These are phyloP conservation scores for Hipposideros armiger DNA, from an alignment of 2,113 vertebrate genomes.

Conservation along the genomic window DNA sequence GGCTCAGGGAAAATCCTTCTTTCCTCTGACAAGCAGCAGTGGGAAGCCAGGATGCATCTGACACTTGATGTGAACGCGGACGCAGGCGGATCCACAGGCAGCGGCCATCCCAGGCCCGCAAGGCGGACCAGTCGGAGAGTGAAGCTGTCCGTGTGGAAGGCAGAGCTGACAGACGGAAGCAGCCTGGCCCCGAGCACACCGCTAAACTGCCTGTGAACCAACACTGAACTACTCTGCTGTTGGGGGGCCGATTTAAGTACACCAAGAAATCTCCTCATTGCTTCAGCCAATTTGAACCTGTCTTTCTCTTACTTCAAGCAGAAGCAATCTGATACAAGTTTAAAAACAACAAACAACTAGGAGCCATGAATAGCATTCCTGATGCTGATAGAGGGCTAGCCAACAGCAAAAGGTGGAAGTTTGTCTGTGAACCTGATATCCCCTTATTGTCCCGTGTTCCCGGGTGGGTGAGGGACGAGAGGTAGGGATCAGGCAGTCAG, in stretches of 20 bases:
- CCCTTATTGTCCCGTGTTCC: fast-evolving
- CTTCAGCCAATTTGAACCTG: background rate
- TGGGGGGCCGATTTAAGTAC: background rate
- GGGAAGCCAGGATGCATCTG: background rate
- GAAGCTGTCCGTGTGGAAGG: background rate
- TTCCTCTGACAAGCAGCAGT: background rate
- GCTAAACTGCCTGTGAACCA: background rate
- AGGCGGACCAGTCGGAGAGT: background rate
- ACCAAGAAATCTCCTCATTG: background rate
- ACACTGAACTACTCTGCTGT: background rate
- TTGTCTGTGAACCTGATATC: background rate
- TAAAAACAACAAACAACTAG: background rate
- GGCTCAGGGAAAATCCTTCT: background rate
- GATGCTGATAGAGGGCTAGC: background rate
- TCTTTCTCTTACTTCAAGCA: background rate
- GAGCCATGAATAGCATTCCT: background rate
- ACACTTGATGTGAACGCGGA: background rate
- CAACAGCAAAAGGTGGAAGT: too few species aligned
- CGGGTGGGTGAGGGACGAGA: background rate
- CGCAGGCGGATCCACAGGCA: background rate
- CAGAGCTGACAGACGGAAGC: background rate
- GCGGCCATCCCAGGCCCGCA: background rate
- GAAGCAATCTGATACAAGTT: background rate
- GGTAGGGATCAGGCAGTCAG: background rate
- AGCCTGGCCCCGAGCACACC: too few species aligned